Evolutionary conservation across 2,113 vertebrate genomes (phyloP).

Genomic region (Solea solea): DNA sequence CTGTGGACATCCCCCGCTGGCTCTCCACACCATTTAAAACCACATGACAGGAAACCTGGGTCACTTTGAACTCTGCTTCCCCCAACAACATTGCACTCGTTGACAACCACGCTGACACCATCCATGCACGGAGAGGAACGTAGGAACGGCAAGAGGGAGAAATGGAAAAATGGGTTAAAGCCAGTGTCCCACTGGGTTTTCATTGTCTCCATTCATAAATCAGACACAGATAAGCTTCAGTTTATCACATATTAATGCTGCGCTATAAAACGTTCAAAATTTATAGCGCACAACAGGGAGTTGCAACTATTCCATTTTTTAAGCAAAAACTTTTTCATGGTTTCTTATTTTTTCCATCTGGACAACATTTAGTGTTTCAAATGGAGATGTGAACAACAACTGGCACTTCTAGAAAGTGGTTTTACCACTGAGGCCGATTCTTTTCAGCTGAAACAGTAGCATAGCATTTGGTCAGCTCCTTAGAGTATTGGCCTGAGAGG

Average conservation of each 20-base stretch:
- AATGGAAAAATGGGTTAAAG: neutral
- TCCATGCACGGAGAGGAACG: neutral
- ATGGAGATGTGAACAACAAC: conserved; percentile 53
- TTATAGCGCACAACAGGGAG: neutral
- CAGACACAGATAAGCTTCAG: conserved; percentile 15
- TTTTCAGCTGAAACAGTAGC: conserved; percentile 71
- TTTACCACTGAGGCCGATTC: conserved; percentile 49
- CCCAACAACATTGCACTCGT: neutral
- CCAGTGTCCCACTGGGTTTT: neutral
- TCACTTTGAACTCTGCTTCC: conserved; percentile 71
- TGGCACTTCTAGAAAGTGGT: conserved; percentile 29
- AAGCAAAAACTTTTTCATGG: neutral
- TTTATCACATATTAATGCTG: neutral
- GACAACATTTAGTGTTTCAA: conserved; percentile 40
- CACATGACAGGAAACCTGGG: conserved; percentile 77
- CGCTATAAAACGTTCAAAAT: conserved; percentile 19
- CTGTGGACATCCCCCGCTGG: conserved; percentile 70
- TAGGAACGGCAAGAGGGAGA: neutral
- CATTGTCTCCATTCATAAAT: conserved; percentile 29
- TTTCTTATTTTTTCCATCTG: conserved; percentile 49
- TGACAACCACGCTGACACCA: conserved; percentile 52
- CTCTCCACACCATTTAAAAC: conserved; percentile 77
- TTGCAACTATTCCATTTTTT: conserved; percentile 10
- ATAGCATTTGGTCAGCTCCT: conserved; percentile 74
- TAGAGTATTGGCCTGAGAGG: conserved; percentile 69